A percentile compares a stretch with the other conserved stretches of the same genome.
Conservation (phyloP, 2,113 vertebrate genomes). For the Mus spicilegus region DNA sequence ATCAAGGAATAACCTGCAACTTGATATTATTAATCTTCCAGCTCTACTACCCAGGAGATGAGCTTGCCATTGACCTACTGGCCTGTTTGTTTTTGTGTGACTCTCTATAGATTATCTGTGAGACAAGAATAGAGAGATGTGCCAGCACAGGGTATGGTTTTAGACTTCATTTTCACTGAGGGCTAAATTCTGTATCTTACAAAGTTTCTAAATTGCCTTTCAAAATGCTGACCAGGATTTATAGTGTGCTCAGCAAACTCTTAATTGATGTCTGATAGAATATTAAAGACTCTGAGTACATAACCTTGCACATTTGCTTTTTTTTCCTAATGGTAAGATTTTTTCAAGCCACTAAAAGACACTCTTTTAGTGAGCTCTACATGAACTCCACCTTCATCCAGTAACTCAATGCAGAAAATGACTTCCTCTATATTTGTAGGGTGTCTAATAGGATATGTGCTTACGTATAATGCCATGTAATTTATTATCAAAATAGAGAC, state of each 20-base stretch:
- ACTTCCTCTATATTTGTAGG: neutral
- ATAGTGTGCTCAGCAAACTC: constrained; percentile 43
- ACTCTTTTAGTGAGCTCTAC: neutral
- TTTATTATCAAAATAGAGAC: neutral
- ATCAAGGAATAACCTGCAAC: neutral
- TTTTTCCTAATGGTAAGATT: neutral
- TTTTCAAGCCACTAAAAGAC: neutral
- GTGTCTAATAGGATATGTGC: neutral
- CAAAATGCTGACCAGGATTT: constrained; percentile 56
- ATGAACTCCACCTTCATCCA: neutral
- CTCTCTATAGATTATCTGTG: neutral
- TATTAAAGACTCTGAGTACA: neutral
- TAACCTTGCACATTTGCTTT: neutral
- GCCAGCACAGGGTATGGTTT: constrained; percentile 4
- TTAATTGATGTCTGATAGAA: constrained; percentile 57
- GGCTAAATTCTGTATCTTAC: constrained; percentile 27
- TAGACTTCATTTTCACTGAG: constrained; percentile 54
- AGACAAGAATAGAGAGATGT: neutral
- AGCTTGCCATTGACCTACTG: neutral
- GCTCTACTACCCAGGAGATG: neutral
- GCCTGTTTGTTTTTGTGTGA: neutral
- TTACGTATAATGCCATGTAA: neutral
- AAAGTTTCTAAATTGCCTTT: constrained; percentile 47
- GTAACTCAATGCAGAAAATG: neutral
- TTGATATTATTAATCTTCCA: constrained; percentile 46